Evolutionary conservation across 2,888 invertebrate species (phyloP), one percentile per base, ranked within the genome.

Genomic region (Diplolepis rosae): DNA sequence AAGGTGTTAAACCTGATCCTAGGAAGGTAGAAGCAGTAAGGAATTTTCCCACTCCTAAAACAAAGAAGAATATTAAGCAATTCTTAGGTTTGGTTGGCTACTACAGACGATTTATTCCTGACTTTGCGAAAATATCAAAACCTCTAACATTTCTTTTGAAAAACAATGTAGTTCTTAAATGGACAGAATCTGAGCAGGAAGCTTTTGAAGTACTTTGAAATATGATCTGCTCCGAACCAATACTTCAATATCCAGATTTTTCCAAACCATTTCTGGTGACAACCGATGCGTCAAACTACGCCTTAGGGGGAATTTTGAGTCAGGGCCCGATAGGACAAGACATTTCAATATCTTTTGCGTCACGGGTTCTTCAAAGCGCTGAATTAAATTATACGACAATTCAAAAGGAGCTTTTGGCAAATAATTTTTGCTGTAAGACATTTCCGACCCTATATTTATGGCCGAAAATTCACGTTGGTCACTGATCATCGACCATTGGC

Each of bases 181-280:
- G 81, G 82, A 67, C 35, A 0, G 24, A 11, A 1, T 27, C 54
- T 7, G 72, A 77, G 35, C 15, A 32, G 45, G 1, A 72, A 72
- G 24, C 86, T 86, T 0, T 70, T 28, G 68, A 73, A 52, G 39
- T 2, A 4, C 39, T 72, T 13, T 66, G 61, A 61, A 11, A 50
- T 11, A 51, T 13, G 24, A 32, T 69, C 4, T 54, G 11, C 4
- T 61, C 45, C 6, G 71, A 69, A 45, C 69, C 71, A 24, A 78
- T 88, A 7, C 69, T 89, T 15, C 78, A 83, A 70, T 88, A 85
- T 45, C 85, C 86, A 5, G 84, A 87, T 61, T 89, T 87, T 51
- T 69, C 72, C 0, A 77, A 82, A 71, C 70, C 79, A 6, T 87
- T 85, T 61, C 66, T 76, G 22, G 28, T 85, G 50, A 85, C 83